Evolutionary conservation across 2,113 vertebrate genomes (phyloP), one percentile per base, ranked within the genome.

Genomic region (Chaetops frenatus): DNA sequence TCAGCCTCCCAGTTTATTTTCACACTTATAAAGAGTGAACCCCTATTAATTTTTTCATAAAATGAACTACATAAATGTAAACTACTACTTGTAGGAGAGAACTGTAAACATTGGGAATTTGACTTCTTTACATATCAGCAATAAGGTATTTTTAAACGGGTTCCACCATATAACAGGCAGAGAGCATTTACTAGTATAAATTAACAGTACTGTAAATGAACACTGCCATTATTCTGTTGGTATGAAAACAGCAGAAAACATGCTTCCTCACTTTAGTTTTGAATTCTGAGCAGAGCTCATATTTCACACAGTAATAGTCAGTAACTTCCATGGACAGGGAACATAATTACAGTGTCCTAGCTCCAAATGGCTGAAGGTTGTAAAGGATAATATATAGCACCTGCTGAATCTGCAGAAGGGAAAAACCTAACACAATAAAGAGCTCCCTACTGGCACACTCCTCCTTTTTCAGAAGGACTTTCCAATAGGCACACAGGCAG

Each of bases 361-460:
- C 48, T 95, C 78, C 90, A 71, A 92, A 64, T 50, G 86, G 89
- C 53, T 97, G 90, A 96, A 97, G 93, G 96, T 96, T 94, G 91
- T 84, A 82, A 89, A 95, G 69, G 95, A 93, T 95, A 92, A 95
- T 86, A 87, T 80, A 96, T 67, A 86, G 77, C 81, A 94, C 69
- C 66, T 89, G 96, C 95, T 97, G 94, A 97, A 94, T 94, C 73
- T 92, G 94, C 96, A 96, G 82, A 94, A 95, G 51, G 7, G 44
- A 67, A 89, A 89, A 77, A 66, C 23, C 15, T n/a, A 15, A 29
- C 45, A 70, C 60, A 83, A 44, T 80, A 86, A 84, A 93, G 66
- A 73, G 70, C 42, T 95, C 86, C 58, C 70, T 70, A 76, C 72
- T 1, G 7, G 69, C 47, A 86, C 50, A 29, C 56, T 65, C 22